Base-by-base conservation (phyloP, 2,797 vertebrate genomes). In the Xenopus petersii region DNA sequence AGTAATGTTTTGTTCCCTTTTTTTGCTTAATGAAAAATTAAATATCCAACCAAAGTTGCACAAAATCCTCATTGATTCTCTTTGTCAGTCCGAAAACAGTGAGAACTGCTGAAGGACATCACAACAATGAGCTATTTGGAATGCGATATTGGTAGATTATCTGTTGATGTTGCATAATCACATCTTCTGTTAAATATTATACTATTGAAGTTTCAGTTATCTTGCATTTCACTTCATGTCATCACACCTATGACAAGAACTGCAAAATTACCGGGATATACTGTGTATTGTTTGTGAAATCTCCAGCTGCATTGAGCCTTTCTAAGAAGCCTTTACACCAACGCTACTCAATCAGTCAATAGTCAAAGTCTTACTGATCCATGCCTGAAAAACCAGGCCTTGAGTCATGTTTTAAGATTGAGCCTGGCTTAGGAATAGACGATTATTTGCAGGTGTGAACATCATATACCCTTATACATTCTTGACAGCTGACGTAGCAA, bases 401-500 rank as follows among this genome's bases (percentile, higher is more conserved):
- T 2, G 80, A 79, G 80, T 81, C 11, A 0, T 81, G 74, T 75
- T 81, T 83, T 75, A 56, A 0, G 72, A 56, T 5, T 75, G 79
- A 84, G 83, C 82, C 83, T 54, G 4, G 49, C 0, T 0, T 71
- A 71, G 73, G 56, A 65, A 5, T 59, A 47, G 24, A 74, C 0
- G 15, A 10, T 75, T 96, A 99, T 86, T 99, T 99, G 91, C 98
- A 99, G 33, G 96, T 98, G 89, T 99, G 96, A 80, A 99, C 95
- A 0, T 98, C 95, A 0, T 98, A 97, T 81, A 96, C 89, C 13
- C 94, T 91, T 62, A 93, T 86, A 58, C 98, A 99, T 87, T 98
- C 98, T 84, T 99, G 96, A 81, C 98, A 99, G 87, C 95, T 96
- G 80, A 99, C 98, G 0, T 98, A 98, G 89, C 98, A 99, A 86